Evolutionary conservation across 2,888 invertebrate genomes (phyloP).

Genomic region (Parnassius glacialis): DNA sequence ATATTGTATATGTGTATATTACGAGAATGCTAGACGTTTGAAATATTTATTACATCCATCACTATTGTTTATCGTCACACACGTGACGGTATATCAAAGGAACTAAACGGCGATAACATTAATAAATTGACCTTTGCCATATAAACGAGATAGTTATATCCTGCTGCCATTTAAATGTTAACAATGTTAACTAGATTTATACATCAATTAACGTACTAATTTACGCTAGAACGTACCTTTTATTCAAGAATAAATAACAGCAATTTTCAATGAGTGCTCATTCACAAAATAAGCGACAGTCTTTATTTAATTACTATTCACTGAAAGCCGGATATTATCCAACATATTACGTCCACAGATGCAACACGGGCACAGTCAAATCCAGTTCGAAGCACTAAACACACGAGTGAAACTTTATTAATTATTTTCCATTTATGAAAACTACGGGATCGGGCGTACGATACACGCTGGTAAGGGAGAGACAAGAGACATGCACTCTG

Average conservation of each 20-base stretch:
- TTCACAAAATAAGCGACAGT: conserved; percentile 36
- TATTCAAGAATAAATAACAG: conserved; percentile 43
- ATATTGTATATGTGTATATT: conserved; percentile 22
- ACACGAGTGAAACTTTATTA: conserved; percentile 49
- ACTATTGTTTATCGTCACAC: conserved; percentile 25
- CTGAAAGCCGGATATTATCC: conserved; percentile 31
- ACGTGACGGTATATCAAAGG: conserved; percentile 21
- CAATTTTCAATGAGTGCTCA: conserved; percentile 54
- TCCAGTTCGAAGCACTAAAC: conserved; percentile 66
- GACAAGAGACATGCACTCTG: conserved; percentile 53
- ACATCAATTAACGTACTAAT: conserved; percentile 30
- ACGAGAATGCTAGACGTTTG: conserved; percentile 38
- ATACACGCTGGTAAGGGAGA: conserved; percentile 39
- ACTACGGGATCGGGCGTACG: conserved; percentile 61
- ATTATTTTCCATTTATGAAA: conserved; percentile 63
- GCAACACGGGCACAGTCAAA: conserved; percentile 56
- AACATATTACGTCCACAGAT: conserved; percentile 41
- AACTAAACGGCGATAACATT: conserved; percentile 19
- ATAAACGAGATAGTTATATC: conserved; percentile 17
- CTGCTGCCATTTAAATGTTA: conserved; percentile 26
- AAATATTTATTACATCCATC: conserved; percentile 40
- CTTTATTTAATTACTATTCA: conserved; percentile 41
- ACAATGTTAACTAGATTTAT: neutral
- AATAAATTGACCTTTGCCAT: conserved; percentile 24
- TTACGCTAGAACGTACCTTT: conserved; percentile 54